Evolutionary conservation across 2,888 invertebrate genomes (phyloP).

Genomic region (Conops quadrifasciatus): DNA sequence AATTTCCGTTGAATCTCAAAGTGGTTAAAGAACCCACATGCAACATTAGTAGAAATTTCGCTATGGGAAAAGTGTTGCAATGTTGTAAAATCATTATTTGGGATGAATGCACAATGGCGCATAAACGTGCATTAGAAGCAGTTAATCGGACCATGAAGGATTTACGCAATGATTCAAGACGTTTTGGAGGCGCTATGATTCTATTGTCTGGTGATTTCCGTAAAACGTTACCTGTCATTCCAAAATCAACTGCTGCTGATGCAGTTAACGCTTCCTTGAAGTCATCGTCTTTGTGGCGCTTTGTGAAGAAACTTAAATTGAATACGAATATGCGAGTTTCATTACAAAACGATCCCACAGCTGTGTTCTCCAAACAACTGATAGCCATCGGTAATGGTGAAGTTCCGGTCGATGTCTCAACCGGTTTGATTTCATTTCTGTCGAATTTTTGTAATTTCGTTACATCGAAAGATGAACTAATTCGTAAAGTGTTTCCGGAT

Average conservation of each 20-base stretch:
- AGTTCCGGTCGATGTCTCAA: slow-evolving; percentile 43
- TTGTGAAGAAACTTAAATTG: slow-evolving; percentile 25
- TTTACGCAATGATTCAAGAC: slow-evolving; percentile 8
- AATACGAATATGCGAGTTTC: slow-evolving; percentile 22
- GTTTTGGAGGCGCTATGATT: slow-evolving; percentile 32
- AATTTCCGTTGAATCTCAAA: slow-evolving; percentile 24
- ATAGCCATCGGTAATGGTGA: slow-evolving; percentile 45
- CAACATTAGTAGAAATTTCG: slow-evolving; percentile 8
- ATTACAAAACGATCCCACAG: slow-evolving; percentile 26
- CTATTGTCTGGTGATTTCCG: slow-evolving; percentile 41
- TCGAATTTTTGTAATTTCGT: slow-evolving; percentile 37
- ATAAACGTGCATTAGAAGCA: slow-evolving; percentile 12
- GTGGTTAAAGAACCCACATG: slow-evolving; percentile 15
- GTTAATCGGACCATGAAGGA: slow-evolving; percentile 15
- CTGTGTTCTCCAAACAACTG: slow-evolving; percentile 29
- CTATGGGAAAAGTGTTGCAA: slow-evolving; percentile 19
- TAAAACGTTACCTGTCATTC: slow-evolving; percentile 36
- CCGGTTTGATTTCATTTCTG: slow-evolving; percentile 45
- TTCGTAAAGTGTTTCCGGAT: slow-evolving; percentile 11
- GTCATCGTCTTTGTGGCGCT: slow-evolving; percentile 34
- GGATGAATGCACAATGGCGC: slow-evolving; percentile 15
- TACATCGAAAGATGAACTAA: slow-evolving; percentile 27
- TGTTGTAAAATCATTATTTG: slow-evolving; percentile 1
- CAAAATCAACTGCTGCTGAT: slow-evolving; percentile 35
- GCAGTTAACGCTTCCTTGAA: slow-evolving; percentile 37